phyloP scores from a whole-genome alignment of 2,888 invertebrate genomes.

The Netelia virgata region DNA sequence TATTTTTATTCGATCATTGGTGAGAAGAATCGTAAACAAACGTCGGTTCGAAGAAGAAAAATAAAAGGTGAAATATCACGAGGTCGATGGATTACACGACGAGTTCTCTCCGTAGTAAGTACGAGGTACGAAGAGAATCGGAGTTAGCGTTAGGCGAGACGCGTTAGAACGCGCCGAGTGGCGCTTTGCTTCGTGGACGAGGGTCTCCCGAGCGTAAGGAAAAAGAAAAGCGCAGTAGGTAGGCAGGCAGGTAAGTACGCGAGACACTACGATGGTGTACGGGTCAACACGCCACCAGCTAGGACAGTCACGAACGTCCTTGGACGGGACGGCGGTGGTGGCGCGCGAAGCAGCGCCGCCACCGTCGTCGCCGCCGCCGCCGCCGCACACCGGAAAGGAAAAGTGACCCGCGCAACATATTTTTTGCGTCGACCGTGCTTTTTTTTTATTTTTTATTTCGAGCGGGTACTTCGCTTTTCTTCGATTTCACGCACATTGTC shows the following conservation, averaged over 20 bases:
- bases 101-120: too few relatives aligned
- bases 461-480: neutral
- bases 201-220: constrained; percentile 35
- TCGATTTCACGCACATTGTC: too few relatives aligned
- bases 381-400: constrained; percentile 57
- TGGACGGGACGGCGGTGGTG: constrained; percentile 47
- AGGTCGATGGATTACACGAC: too few relatives aligned
- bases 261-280: constrained; percentile 46
- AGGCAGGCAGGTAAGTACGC: neutral
- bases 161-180: constrained; percentile 4
- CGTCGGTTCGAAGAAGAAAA: too few relatives aligned
- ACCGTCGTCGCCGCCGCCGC: neutral
- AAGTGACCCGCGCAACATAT: constrained; percentile 18
- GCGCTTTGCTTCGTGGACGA: constrained; percentile 36
- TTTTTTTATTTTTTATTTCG: neutral
- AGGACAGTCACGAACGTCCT: constrained; percentile 62
- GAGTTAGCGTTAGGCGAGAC: neutral
- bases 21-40: too few relatives aligned
- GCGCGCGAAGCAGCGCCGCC: constrained; percentile 24
- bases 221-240: constrained; percentile 54
- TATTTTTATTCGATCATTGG: too few relatives aligned
- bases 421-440: neutral
- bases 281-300: constrained; percentile 65
- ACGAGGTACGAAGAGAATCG: too few relatives aligned
- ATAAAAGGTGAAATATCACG: too few relatives aligned